A percentile compares a stretch with the other conserved stretches of the same genome.
Evolutionary conservation across 2,797 vertebrate genomes (phyloP).

Genomic region (Helostoma temminkii): DNA sequence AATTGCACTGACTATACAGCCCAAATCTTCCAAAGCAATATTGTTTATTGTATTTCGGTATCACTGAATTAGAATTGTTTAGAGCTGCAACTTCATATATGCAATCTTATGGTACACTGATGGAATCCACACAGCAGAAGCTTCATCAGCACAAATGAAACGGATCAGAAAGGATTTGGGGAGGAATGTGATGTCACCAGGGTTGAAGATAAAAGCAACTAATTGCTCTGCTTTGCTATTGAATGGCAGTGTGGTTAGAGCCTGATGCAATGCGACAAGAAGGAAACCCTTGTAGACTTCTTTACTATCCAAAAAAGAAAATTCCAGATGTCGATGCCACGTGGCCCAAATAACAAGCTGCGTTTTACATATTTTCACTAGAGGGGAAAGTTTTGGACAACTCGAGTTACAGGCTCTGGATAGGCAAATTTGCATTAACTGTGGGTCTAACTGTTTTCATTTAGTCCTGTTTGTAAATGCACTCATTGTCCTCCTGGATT

Average conservation of each 20-base stretch:
- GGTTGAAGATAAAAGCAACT: slow-evolving; percentile 78
- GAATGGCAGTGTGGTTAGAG: slow-evolving; percentile 59
- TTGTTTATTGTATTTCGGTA: slow-evolving; percentile 7
- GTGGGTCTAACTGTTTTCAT: slow-evolving; percentile 69
- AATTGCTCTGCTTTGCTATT: slow-evolving; percentile 74
- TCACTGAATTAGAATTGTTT: slow-evolving; percentile 22
- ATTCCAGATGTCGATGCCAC: slow-evolving; percentile 44
- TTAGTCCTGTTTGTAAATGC: slow-evolving; percentile 79
- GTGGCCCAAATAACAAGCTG: slow-evolving; percentile 46
- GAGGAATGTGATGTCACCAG: slow-evolving; percentile 75
- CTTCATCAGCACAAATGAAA: slow-evolving; percentile 68
- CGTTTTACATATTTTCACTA: slow-evolving; percentile 55
- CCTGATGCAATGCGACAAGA: slow-evolving; percentile 64
- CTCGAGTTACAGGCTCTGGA: slow-evolving; percentile 40
- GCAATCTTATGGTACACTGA: no score
- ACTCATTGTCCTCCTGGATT: slow-evolving; percentile 79
- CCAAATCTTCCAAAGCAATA: slow-evolving; percentile 26
- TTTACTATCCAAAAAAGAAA: slow-evolving; percentile 39
- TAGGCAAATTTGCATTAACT: slow-evolving; percentile 58
- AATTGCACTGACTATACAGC: slow-evolving; percentile 44
- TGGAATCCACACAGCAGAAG: slow-evolving; percentile 48
- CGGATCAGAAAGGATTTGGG: slow-evolving; percentile 68
- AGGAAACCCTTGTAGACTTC: slow-evolving; percentile 48
- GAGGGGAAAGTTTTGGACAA: slow-evolving; percentile 41
- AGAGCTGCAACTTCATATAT: background rate